Base-by-base conservation (phyloP, 2,113 vertebrate genomes). In the Greenwoodochromis staneri region DNA sequence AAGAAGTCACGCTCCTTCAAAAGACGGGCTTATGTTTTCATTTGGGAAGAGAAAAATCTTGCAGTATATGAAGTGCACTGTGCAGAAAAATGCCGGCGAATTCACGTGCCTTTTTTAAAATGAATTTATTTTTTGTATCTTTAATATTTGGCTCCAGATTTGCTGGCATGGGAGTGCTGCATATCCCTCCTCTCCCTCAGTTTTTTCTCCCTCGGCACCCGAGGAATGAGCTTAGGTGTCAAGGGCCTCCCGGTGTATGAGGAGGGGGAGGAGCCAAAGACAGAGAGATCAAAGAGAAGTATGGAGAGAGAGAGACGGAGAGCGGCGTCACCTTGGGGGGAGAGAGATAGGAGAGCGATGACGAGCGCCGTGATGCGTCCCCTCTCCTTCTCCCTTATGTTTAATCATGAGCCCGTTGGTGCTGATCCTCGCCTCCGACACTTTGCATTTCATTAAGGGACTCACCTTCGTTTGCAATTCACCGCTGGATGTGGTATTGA, bases 331-430 rank as follows among this genome's bases (percentile, higher is more conserved):
- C 95, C 95, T 95, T 94, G 93, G 86, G 82, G 83, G 49, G 55
- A 87, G 91, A 88, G 90, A 85, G 91, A 83, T 61, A 21, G 4
- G 47, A 85, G 82, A 69, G 86, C 38, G 54, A 89, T 92, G 91
- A 91, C 27, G 86, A 87, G 84, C 14, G 54, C 49, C 10, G 47
- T 45, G 90, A 95, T 93, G 92, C 92, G 31, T 82, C 89, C 71
- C 90, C 69, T 91, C 83, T 85, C 55, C 86, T 81, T 57, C 54
- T 38, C 82, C 73, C 85, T 92, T 83, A 92, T 94, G 91, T 95
- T 95, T 94, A 96, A 95, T 96, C 95, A 93, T 94, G 91, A 95
- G 89, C 87, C 82, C 54, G 89, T 80, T 90, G 90, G 93, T 92
- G 92, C 94, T 85, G 89, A 94, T 94, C 91, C 85, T 73, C 86